Conservation (phyloP, 2,888 invertebrate species). For the Drosophila rubida region DNA sequence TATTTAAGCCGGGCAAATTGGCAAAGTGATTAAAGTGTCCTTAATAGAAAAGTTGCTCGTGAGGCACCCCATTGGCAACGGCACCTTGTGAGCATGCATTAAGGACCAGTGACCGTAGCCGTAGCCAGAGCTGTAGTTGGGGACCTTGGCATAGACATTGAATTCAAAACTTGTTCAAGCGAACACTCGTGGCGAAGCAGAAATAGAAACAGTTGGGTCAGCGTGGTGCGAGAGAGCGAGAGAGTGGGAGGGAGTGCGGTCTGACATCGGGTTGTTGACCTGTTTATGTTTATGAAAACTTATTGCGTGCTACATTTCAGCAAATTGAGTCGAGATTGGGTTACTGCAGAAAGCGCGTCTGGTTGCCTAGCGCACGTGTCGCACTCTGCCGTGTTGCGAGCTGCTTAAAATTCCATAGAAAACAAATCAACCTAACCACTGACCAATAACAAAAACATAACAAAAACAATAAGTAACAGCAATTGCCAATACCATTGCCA, state of each 20-base stretch:
- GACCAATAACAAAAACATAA: conserved; percentile 62
- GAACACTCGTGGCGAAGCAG: not conserved
- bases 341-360: conserved; percentile 14
- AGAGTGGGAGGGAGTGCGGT: not conserved
- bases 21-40: not conserved
- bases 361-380: conserved; percentile 19
- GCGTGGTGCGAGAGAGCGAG: not conserved
- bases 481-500: not conserved
- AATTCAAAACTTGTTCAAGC: conserved; percentile 47
- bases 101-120: conserved; percentile 29
- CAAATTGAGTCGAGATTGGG: conserved; percentile 38
- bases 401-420: conserved; percentile 62
- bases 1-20: not conserved
- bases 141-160: conserved; percentile 69
- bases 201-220: conserved; percentile 1
- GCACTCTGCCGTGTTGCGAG: conserved; percentile 18
- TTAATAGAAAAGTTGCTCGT: not conserved
- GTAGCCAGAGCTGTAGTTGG: not conserved
- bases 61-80: conserved; percentile 42
- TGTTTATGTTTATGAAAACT: conserved; percentile 61
- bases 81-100: conserved; percentile 38
- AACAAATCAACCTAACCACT: conserved; percentile 65
- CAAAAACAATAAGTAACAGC: conserved; percentile 24
- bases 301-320: conserved; percentile 57
- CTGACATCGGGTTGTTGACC: conserved; percentile 64